Evolutionary conservation across 2,113 vertebrate species (phyloP).

Genomic region (Gulo gulo): DNA sequence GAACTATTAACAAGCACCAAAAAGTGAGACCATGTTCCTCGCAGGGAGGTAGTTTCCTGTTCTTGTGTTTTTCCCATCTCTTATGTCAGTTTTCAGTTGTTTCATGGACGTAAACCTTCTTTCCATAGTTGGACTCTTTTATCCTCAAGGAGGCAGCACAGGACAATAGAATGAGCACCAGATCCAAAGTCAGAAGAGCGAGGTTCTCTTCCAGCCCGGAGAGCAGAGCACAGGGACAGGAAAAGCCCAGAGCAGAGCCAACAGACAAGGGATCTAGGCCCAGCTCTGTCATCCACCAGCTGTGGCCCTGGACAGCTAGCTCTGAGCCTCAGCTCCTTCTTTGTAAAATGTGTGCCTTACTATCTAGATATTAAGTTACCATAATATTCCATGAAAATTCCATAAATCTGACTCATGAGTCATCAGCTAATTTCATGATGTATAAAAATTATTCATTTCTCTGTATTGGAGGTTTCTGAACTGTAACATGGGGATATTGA

Average conservation of each 20-base stretch:
- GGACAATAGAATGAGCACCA: neutral
- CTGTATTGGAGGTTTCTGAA: neutral
- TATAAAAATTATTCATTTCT: neutral
- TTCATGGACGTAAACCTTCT: neutral
- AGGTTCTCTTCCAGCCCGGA: neutral
- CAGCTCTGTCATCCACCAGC: neutral
- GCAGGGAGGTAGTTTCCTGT: neutral
- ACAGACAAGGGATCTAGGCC: neutral
- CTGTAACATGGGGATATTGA: neutral
- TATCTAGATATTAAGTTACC: neutral
- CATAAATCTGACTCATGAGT: neutral
- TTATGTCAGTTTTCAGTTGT: neutral
- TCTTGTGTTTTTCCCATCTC: neutral
- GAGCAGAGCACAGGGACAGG: neutral
- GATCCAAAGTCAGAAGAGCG: neutral
- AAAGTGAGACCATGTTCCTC: neutral
- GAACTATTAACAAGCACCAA: neutral
- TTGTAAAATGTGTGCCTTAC: neutral
- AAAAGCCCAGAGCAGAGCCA: neutral
- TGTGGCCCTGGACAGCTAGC: neutral
- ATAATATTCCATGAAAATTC: neutral
- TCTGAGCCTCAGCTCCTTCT: neutral
- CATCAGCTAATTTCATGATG: neutral
- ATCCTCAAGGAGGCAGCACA: neutral
- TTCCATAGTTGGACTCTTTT: neutral